Evolutionary conservation across 2,888 invertebrate genomes (phyloP), one percentile per base, ranked within the genome.

Genomic region (Nycteola revayana): DNA sequence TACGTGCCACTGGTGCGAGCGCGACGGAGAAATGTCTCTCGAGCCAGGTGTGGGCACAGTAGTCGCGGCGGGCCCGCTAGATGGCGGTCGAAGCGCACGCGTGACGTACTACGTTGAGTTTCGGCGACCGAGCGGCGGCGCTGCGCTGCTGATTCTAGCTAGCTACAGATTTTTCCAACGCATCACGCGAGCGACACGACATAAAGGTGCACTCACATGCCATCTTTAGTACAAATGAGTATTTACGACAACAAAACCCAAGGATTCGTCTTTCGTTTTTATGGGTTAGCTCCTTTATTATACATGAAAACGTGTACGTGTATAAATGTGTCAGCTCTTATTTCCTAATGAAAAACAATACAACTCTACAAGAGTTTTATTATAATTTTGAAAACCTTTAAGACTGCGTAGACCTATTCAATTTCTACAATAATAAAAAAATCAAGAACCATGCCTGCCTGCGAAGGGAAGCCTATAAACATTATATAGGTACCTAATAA

Each of bases 151-250:
- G 72, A 80, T 78, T 87, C 83, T 84, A 84, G 78, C 80, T 81
- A 81, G 78, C 80, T 81, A 81, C 75, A 79, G 81, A 85, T 84
- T 85, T 88, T 86, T 86, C 80, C 70, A 82, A 83, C 83, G 80
- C 84, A 83, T 75, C 76, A 71, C 75, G 66, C 66, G 69, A 75
- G 75, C 77, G 66, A 74, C 66, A 73, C 66, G 60, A 62, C 49
- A 49, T 82, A 67, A 80, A 71, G 84, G 61, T 42, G 57, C 55
- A 75, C 54, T 66, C 73, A 84, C 76, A 81, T 60, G 53, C 37
- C 42, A 40, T 46, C 42, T 44, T 45, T 29, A 42, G 36, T 42
- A 55, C 39, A 46, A 48, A 53, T 48, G 51, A 55, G 45, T 57
- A 40, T 53, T 57, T 48, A 48, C 41, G 46, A 52, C 36, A 14